These are phyloP conservation scores for Opisthograptis luteolata DNA, from an alignment of 2,888 invertebrate species.

Conservation along the genomic window DNA sequence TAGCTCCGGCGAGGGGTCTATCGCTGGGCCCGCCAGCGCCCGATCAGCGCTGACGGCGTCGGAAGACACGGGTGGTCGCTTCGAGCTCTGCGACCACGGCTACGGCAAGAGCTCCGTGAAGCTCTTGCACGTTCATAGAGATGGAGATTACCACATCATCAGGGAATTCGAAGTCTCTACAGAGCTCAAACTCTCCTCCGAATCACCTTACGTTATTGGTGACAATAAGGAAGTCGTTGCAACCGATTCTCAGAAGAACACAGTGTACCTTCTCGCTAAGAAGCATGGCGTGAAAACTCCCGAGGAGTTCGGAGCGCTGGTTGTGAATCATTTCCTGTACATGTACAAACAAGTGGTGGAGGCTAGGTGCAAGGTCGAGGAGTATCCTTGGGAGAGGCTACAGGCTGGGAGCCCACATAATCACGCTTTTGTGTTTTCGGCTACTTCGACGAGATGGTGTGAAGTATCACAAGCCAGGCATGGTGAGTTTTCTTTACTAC, in stretches of 20 bases:
- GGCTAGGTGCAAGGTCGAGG: constrained; percentile 87
- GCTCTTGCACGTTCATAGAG: constrained; percentile 88
- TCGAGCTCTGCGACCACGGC: constrained; percentile 86
- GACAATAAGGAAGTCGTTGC: constrained; percentile 92
- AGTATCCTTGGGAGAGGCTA: constrained; percentile 91
- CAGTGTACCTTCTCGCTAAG: constrained; percentile 91
- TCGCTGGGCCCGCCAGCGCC: constrained; percentile 32
- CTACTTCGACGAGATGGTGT: constrained; percentile 87
- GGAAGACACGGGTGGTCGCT: constrained; percentile 78
- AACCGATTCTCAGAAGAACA: constrained; percentile 93
- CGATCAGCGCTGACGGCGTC: constrained; percentile 63
- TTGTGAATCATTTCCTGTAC: constrained; percentile 89
- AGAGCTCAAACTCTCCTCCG: constrained; percentile 87
- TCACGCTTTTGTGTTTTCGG: constrained; percentile 90
- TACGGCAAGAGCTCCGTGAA: constrained; percentile 91
- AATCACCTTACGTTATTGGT: constrained; percentile 89
- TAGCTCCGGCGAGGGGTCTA: constrained; percentile 55
- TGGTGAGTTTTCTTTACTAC: constrained; percentile 77
- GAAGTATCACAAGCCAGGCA: constrained; percentile 87
- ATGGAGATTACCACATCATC: constrained; percentile 87
- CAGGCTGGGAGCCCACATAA: constrained; percentile 85
- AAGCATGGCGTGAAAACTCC: constrained; percentile 90
- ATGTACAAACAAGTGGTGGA: constrained; percentile 90
- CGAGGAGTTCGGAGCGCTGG: constrained; percentile 90
- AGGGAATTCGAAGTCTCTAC: constrained; percentile 90